These are phyloP conservation scores for Proales similis DNA, from an alignment of 1,140 invertebrate genomes.

Conservation along the genomic window DNA sequence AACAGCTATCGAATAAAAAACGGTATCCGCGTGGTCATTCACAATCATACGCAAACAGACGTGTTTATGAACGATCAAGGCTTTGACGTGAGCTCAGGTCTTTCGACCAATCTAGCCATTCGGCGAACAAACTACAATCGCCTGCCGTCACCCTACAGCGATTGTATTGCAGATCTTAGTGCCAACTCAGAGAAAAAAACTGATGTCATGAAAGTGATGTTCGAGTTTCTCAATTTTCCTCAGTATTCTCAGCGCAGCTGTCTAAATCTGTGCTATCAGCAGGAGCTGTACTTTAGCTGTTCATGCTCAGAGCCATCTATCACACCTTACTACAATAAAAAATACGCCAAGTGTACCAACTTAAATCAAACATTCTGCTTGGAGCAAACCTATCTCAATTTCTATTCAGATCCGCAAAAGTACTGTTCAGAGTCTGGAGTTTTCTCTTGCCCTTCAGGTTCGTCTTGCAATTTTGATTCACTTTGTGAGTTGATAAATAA, in stretches of 20 bases:
- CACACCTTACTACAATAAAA: neutral
- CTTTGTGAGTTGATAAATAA: too few species aligned
- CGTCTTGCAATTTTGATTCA: neutral
- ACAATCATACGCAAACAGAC: conserved; percentile 5
- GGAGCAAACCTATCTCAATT: neutral
- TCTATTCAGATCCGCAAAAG: neutral
- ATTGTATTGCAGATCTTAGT: conserved; percentile 6
- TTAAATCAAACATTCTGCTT: neutral
- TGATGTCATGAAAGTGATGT: conserved; percentile 7
- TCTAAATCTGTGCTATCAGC: neutral
- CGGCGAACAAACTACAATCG: neutral
- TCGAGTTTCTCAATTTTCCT: neutral
- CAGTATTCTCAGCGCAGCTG: conserved; percentile 7
- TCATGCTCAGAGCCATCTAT: conserved; percentile 27
- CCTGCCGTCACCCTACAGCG: neutral
- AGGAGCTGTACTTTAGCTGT: neutral
- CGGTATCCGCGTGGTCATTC: conserved; percentile 10
- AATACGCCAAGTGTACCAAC: neutral
- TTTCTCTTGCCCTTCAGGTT: neutral
- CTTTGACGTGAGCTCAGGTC: neutral
- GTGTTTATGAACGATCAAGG: neutral
- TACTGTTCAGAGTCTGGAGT: conserved; percentile 5
- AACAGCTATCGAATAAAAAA: neutral
- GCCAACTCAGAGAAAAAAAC: neutral
- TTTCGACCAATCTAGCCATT: conserved; percentile 10